These are phyloP conservation scores for Antedon mediterranea DNA, from an alignment of 53 echinoderm and acorn worm genomes.

Conservation along the genomic window DNA sequence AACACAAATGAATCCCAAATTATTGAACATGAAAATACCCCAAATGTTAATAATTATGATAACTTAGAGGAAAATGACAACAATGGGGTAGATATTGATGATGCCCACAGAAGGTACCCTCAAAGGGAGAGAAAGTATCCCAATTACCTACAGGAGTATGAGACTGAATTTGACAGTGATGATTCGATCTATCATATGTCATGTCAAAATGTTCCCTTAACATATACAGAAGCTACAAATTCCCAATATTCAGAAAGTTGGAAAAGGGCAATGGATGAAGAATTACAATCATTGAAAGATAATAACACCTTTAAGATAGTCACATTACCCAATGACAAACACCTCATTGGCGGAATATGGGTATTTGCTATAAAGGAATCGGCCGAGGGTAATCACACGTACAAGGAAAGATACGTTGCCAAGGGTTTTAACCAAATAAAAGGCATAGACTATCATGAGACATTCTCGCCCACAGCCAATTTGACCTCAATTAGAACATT, in stretches of 20 bases:
- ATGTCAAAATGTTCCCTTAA: slow-evolving; percentile 18
- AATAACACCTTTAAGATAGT: slow-evolving; percentile 20
- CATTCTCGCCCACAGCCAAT: slow-evolving; percentile 11
- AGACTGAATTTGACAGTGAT: not conserved
- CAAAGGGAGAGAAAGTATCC: slow-evolving; percentile 10
- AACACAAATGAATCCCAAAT: no score
- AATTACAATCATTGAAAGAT: slow-evolving; percentile 8
- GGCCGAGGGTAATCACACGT: not conserved
- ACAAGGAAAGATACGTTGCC: not conserved
- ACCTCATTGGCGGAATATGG: slow-evolving; percentile 8
- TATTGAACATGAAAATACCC: no score
- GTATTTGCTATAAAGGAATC: slow-evolving; percentile 12
- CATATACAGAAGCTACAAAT: slow-evolving; percentile 15
- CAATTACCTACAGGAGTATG: slow-evolving; percentile 15
- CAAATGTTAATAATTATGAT: no score
- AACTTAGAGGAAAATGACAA: no score
- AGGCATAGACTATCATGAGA: slow-evolving; percentile 25
- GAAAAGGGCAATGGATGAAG: slow-evolving; percentile 28
- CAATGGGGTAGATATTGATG: not conserved
- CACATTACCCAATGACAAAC: slow-evolving; percentile 13
- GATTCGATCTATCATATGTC: not conserved
- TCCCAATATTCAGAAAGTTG: slow-evolving; percentile 12
- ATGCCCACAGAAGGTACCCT: slow-evolving; percentile 7
- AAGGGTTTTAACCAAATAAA: slow-evolving; percentile 19
- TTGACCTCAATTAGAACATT: slow-evolving; percentile 13